Base-by-base conservation (phyloP, 2,797 vertebrate genomes). In the Mormyrus hasselquistii region DNA sequence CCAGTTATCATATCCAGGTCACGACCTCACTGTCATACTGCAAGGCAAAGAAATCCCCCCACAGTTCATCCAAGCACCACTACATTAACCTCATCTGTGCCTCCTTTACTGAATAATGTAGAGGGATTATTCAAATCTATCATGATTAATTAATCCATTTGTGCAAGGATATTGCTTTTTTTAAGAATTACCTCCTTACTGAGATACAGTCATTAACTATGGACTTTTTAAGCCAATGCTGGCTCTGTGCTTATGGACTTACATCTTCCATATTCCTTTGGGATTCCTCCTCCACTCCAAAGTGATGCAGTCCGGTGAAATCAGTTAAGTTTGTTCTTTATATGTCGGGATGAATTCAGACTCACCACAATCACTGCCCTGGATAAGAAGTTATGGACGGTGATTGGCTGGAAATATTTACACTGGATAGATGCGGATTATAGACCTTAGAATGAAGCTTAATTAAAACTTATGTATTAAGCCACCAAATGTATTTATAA, bases 101-200 rank as follows among this genome's bases (percentile, higher is more conserved):
- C 38, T 79, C 38, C 34, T 79, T 79, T 41, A 79, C 73, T 41
- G 2, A 79, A 44, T 79, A 79, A 79, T 79, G 73, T 44, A 44
- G 38, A 41, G 38, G 73, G 73, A 79, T 79, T 79, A 79, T 79
- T 44, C 14, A 79, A 79, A 79, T 79, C 38, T 38, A 79, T 44
- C 73, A 79, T 79, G 73, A 79, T 86, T 53, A 50, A 52, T 86
- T 55, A 86, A 52, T 86, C 14, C 29, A 86, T 86, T 53, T 86
- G 52, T 52, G 29, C 85, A 87, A 86, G 10, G 50, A 12, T 53
- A 52, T 29, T 49, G 92, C 91, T 89, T 93, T 94, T 92, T 94
- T 93, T 91, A 93, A 91, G 93, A 93, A 90, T 90, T 91, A 91
- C 90, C 93, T 87, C 7, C 55, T 5, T 41, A 19, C 14, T 7